A percentile compares a stretch with the other conserved stretches of the same genome.
These are phyloP conservation scores for Caenorhabditis japonica DNA, from an alignment of 2,888 invertebrate species.

Conservation along the genomic window DNA sequence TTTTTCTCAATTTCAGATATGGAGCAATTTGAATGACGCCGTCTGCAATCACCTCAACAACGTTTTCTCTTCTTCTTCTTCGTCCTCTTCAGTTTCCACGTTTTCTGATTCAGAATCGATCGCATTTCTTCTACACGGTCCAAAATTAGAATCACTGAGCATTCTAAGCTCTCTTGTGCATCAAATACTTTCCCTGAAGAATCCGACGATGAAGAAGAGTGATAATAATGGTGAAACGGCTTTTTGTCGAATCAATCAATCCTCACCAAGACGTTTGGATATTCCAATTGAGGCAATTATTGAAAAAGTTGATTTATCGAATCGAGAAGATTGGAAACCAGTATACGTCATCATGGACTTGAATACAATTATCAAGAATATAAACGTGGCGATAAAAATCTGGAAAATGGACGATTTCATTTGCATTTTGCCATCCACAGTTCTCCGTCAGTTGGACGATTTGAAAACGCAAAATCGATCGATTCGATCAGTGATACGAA, in stretches of 20 bases:
- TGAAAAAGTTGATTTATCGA: slow-evolving; percentile 1
- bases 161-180: background rate
- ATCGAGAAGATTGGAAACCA: slow-evolving; percentile 42
- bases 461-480: slow-evolving; percentile 4
- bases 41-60: slow-evolving; percentile 8
- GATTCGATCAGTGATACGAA: slow-evolving; percentile 15
- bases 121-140: background rate
- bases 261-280: slow-evolving; percentile 7
- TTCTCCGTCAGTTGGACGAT: slow-evolving; percentile 22
- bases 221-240: background rate
- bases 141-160: background rate
- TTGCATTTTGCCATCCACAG: slow-evolving; percentile 12
- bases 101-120: background rate
- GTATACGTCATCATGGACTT: slow-evolving; percentile 36
- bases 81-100: background rate
- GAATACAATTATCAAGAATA: slow-evolving; percentile 3
- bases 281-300: background rate
- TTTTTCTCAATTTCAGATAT: slow-evolving; percentile 33
- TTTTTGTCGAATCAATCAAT: slow-evolving; percentile 6
- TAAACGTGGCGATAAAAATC: slow-evolving; percentile 7
- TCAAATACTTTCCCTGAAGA: background rate
- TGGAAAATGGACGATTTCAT: slow-evolving; percentile 40
- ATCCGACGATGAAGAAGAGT: background rate
- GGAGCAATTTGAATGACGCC: slow-evolving; percentile 32
- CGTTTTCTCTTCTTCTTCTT: background rate